Evolutionary conservation across 2,888 invertebrate genomes (phyloP), one percentile per base, ranked within the genome.

Genomic region (Apodemia duryi): DNA sequence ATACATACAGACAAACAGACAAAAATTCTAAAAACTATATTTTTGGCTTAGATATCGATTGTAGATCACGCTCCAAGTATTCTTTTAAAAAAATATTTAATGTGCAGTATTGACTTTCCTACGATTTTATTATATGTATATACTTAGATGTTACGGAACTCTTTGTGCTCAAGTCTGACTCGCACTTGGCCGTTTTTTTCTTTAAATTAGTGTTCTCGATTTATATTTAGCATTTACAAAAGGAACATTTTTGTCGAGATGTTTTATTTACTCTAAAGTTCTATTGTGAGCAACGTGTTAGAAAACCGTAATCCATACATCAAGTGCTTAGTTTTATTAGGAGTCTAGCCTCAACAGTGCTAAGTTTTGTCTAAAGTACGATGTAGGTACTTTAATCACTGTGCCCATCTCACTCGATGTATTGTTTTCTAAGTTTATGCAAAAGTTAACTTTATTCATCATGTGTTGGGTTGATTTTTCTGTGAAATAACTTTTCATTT

Each of bases 341-440:
- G 63, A 65, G 61, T 41, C 61, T 62, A 65, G 49, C 6, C 35
- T 60, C 57, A 57, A 61, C 69, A 69, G 73, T 73, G 73, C 74
- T 75, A 74, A 76, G 71, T 75, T 72, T 73, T 73, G 77, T 77
- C 75, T 75, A 73, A 73, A 70, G 70, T 72, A 72, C 74, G 70
- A 81, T 77, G 82, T 79, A 79, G 77, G 77, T 77, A 74, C 74
- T 75, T 75, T 83, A 88, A 89, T 89, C 88, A 82, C 77, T 75
- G 78, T 81, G 75, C 83, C 79, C 85, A 89, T 89, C 88, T 88
- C 75, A 73, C 75, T 79, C 71, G 76, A 74, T 74, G 75, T 78
- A 86, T 85, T 86, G 85, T 86, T 84, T 84, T 82, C 78, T 72
- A 69, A 63, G 64, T 62, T 52, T 75, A 76, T 69, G 67, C 70